These are phyloP conservation scores for Flexamia atlantica DNA, from an alignment of 2,888 invertebrate species.

Conservation along the genomic window DNA sequence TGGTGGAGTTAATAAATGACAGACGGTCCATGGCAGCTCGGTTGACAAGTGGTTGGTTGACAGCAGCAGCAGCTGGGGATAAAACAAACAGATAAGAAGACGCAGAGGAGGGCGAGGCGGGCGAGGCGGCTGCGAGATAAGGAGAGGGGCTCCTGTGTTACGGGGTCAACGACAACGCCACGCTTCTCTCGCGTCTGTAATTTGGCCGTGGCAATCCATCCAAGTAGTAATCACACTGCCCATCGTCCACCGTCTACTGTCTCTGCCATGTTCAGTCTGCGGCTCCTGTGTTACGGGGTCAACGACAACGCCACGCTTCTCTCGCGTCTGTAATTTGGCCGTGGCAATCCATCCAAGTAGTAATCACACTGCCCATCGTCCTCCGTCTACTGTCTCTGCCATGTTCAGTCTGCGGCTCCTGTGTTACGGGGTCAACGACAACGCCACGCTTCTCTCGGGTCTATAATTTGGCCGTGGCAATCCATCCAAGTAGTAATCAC, in stretches of 20 bases:
- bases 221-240: background rate
- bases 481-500: slow-evolving; percentile 4
- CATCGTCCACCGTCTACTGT: slow-evolving; percentile 10
- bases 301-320: background rate
- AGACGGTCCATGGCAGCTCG: background rate
- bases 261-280: background rate
- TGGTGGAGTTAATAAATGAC: background rate
- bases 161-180: slow-evolving; percentile 20
- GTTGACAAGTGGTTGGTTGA: slow-evolving; percentile 23
- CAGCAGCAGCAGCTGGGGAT: slow-evolving; percentile 16
- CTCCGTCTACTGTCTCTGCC: background rate
- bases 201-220: slow-evolving; percentile 42
- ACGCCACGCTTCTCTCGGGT: background rate
- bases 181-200: slow-evolving; percentile 34
- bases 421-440: background rate
- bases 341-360: slow-evolving; percentile 5
- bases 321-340: slow-evolving; percentile 17
- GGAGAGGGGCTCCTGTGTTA: slow-evolving; percentile 10
- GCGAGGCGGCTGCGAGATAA: slow-evolving; percentile 2
- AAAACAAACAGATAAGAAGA: slow-evolving; percentile 22
- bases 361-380: slow-evolving; percentile 2
- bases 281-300: background rate
- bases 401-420: background rate
- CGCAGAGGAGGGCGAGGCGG: background rate
- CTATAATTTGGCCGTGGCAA: slow-evolving; percentile 26